These are phyloP conservation scores for Astropecten irregularis DNA, from an alignment of 53 echinoderm and acorn worm species.

Conservation along the genomic window DNA sequence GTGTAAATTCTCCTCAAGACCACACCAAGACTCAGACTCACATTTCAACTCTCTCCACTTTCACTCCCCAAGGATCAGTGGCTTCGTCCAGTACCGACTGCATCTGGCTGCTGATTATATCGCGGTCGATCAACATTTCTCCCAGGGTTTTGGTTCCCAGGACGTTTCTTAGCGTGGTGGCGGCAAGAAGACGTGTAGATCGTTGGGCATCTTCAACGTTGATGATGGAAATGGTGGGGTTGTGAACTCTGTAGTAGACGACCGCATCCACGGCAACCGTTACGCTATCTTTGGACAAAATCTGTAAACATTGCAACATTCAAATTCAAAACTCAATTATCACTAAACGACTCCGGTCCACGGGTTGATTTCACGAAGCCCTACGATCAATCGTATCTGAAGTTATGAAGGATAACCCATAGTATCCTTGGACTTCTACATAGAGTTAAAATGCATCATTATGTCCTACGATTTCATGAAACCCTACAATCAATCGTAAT, in stretches of 20 bases:
- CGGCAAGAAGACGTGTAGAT: slow-evolving; percentile 89
- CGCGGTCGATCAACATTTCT: slow-evolving; percentile 88
- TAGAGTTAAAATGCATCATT: too few species aligned
- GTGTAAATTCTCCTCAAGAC: too few species aligned
- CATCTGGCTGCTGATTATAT: slow-evolving; percentile 91
- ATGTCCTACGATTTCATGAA: too few species aligned
- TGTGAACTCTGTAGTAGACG: slow-evolving; percentile 93
- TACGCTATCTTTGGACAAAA: slow-evolving; percentile 98
- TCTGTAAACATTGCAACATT: too few species aligned
- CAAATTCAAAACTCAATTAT: too few species aligned
- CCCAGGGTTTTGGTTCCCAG: slow-evolving; percentile 95
- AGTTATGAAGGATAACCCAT: too few species aligned
- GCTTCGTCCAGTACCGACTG: slow-evolving; percentile 92
- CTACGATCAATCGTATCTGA: too few species aligned
- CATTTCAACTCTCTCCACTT: slow-evolving; percentile 98
- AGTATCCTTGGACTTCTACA: too few species aligned
- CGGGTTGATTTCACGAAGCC: too few species aligned
- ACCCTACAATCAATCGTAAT: too few species aligned
- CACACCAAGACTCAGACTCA: slow-evolving; percentile 58
- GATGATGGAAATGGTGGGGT: slow-evolving; percentile 96
- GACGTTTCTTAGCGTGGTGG: slow-evolving; percentile 91
- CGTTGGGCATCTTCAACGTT: slow-evolving; percentile 96
- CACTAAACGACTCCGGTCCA: too few species aligned
- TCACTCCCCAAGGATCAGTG: slow-evolving; percentile 98
- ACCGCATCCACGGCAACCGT: slow-evolving; percentile 99